Evolutionary conservation across 2,797 vertebrate species (phyloP).

Genomic region (Urosaurus nigricauda): DNA sequence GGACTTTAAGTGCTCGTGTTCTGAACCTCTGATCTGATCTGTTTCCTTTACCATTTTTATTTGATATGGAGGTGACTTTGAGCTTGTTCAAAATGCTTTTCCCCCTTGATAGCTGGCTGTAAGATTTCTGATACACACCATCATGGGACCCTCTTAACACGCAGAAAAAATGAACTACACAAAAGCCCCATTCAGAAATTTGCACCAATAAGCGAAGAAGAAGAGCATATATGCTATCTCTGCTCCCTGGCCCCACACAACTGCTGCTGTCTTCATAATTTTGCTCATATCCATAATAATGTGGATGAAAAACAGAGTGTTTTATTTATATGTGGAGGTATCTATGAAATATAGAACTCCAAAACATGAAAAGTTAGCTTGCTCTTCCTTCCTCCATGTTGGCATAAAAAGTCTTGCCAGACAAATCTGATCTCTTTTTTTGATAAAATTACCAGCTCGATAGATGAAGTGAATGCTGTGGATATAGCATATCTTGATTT

Average conservation of each 20-base stretch:
- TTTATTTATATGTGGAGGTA: not conserved
- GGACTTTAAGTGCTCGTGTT: not conserved
- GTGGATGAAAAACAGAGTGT: not conserved
- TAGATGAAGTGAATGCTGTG: too few species aligned
- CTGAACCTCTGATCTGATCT: not conserved
- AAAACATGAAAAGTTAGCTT: not conserved
- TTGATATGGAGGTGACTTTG: not conserved
- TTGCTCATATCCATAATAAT: not conserved
- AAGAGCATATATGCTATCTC: not conserved
- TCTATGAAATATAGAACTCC: too few species aligned
- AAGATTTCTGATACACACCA: not conserved
- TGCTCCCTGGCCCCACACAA: not conserved
- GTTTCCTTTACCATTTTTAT: not conserved
- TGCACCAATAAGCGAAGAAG: not conserved
- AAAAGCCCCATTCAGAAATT: not conserved
- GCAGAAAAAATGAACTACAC: not conserved
- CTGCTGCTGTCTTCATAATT: not conserved
- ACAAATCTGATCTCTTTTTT: too few species aligned
- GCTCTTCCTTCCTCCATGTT: not conserved
- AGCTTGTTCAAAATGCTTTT: not conserved
- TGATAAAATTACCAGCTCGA: too few species aligned
- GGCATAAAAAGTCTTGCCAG: too few species aligned
- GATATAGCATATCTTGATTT: too few species aligned
- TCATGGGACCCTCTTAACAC: not conserved
- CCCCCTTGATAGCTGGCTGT: not conserved